phyloP scores from a whole-genome alignment of 2,113 vertebrate species.

The Pleuronectes platessa region DNA sequence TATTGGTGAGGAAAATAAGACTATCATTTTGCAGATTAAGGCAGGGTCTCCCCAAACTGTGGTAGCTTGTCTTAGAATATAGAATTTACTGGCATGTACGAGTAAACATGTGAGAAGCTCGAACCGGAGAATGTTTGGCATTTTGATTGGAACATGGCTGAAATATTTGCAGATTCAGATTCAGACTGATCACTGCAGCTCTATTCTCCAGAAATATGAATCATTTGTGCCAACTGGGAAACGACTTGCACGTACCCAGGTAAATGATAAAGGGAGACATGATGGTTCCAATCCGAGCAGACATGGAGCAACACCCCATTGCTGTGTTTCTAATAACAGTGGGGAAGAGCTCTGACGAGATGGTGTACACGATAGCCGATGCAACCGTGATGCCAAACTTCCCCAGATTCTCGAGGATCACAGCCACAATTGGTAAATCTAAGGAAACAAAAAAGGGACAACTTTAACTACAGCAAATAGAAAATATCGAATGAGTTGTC shows the following conservation, averaged over 20 bases:
- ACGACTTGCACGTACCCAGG: slow-evolving; percentile 81
- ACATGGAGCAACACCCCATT: slow-evolving; percentile 87
- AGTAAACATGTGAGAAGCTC: too few relatives aligned
- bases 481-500: too few relatives aligned
- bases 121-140: too few relatives aligned
- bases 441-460: slow-evolving; percentile 9
- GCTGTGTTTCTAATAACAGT: slow-evolving; percentile 90
- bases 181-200: background rate
- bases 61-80: too few relatives aligned
- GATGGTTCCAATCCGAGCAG: slow-evolving; percentile 88
- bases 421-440: slow-evolving; percentile 79
- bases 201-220: background rate
- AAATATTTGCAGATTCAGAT: too few relatives aligned
- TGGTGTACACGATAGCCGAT: slow-evolving; percentile 88
- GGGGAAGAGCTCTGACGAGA: slow-evolving; percentile 90
- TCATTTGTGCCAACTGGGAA: too few relatives aligned
- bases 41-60: too few relatives aligned
- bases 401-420: slow-evolving; percentile 88
- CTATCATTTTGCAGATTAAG: background rate
- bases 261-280: slow-evolving; percentile 90
- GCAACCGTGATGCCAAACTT: slow-evolving; percentile 90
- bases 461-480: background rate
- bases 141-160: too few relatives aligned
- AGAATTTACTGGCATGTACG: too few relatives aligned
- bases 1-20: too few relatives aligned